Evolutionary conservation across 2,888 invertebrate genomes (phyloP).

Genomic region (Eubasilissa splendida): DNA sequence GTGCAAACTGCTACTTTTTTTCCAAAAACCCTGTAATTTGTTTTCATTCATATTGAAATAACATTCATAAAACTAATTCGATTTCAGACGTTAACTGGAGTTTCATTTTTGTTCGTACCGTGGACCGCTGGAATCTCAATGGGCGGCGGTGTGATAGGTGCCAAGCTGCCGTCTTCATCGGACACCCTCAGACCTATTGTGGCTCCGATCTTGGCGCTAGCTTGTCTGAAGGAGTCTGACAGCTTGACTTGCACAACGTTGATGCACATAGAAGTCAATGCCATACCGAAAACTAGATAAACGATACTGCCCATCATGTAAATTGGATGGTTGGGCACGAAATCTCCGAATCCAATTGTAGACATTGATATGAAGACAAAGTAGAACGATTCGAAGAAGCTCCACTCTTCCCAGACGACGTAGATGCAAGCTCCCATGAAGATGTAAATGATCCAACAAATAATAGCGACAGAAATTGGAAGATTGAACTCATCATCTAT

Average conservation of each 20-base stretch:
- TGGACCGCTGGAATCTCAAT: conserved; percentile 69
- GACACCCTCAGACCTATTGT: conserved; percentile 85
- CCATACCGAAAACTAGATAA: conserved; percentile 94
- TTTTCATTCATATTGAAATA: not conserved
- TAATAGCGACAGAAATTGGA: conserved; percentile 90
- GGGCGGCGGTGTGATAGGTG: conserved; percentile 68
- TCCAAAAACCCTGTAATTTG: too few relatives aligned
- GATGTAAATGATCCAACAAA: conserved; percentile 88
- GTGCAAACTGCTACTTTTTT: too few relatives aligned
- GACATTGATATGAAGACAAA: conserved; percentile 98
- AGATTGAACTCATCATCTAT: conserved; percentile 96
- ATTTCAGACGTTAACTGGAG: conserved; percentile 12
- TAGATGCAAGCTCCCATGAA: conserved; percentile 89
- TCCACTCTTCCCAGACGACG: conserved; percentile 86
- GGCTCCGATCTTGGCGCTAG: conserved; percentile 88
- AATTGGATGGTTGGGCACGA: conserved; percentile 90
- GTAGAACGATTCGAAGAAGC: conserved; percentile 95
- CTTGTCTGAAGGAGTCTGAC: conserved; percentile 87
- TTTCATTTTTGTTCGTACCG: conserved; percentile 60
- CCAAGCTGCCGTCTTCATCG: conserved; percentile 77
- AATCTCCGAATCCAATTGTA: conserved; percentile 97
- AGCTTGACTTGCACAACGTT: conserved; percentile 92
- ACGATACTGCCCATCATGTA: conserved; percentile 93
- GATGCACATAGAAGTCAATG: conserved; percentile 97
- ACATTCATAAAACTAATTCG: not conserved